Evolutionary conservation across 2,113 vertebrate species (phyloP).

Genomic region (Burhinus oedicnemus): DNA sequence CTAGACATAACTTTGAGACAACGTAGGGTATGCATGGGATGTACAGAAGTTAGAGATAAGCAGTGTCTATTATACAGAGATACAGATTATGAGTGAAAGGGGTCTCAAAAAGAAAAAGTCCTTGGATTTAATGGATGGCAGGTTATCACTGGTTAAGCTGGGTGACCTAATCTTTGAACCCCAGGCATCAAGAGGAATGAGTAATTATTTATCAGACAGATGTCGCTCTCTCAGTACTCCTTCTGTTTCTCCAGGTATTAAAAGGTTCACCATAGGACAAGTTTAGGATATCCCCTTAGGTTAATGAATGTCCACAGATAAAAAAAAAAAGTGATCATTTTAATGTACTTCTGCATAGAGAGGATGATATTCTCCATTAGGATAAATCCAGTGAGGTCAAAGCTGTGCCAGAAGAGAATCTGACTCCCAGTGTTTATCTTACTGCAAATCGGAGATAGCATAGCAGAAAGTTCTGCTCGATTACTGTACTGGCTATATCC

Average conservation of each 20-base stretch:
- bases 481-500: neutral
- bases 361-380: neutral
- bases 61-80: accelerated
- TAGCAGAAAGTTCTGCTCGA: slow-evolving; percentile 5
- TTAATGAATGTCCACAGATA: slow-evolving; percentile 2
- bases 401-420: neutral
- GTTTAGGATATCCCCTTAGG: neutral
- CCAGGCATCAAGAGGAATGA: neutral
- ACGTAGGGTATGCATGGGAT: neutral
- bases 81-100: neutral
- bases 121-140: neutral
- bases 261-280: neutral
- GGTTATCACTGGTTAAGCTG: neutral
- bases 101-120: neutral
- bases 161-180: neutral
- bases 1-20: neutral
- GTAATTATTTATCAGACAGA: neutral
- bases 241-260: neutral
- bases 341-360: neutral
- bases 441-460: neutral
- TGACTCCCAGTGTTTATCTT: neutral
- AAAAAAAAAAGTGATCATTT: neutral
- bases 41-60: neutral
- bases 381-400: neutral
- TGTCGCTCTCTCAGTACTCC: neutral